Percentiles rank a stretch among this genome's conserved stretches.
phyloP scores from a whole-genome alignment of 1,140 invertebrate species.

The Helicoverpa armigera region DNA sequence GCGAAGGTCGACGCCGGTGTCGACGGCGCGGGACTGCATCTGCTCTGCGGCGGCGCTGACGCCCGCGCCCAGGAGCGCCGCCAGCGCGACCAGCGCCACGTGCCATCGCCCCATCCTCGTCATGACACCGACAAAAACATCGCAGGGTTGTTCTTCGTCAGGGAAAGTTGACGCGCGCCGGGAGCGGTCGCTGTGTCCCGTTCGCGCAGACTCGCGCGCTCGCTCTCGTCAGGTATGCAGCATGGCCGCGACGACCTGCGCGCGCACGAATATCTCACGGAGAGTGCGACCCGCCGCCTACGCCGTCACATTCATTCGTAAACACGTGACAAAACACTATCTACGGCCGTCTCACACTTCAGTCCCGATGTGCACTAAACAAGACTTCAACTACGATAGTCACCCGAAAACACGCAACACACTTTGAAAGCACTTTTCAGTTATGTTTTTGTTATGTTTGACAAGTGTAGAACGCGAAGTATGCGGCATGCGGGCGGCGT shows the following conservation, averaged over 20 bases:
- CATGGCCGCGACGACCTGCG: conserved; percentile 83
- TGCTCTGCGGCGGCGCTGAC: conserved; percentile 85
- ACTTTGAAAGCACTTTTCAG: conserved; percentile 70
- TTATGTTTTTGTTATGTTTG: conserved; percentile 72
- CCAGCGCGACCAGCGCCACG: conserved; percentile 83
- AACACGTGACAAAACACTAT: conserved; percentile 84
- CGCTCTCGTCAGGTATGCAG: conserved; percentile 84
- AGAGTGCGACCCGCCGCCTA: conserved; percentile 81
- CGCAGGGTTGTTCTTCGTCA: conserved; percentile 72
- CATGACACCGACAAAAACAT: conserved; percentile 79
- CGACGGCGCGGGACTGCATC: conserved; percentile 95
- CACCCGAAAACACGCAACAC: conserved; percentile 59
- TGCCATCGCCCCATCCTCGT: conserved; percentile 83
- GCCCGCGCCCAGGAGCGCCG: conserved; percentile 75
- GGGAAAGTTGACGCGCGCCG: conserved; percentile 69
- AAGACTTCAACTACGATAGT: conserved; percentile 55
- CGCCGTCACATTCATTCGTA: conserved; percentile 84
- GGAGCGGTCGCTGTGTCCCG: conserved; percentile 79
- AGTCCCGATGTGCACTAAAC: conserved; percentile 55
- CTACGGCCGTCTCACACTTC: conserved; percentile 62
- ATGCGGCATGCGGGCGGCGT: conserved; percentile 72
- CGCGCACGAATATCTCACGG: conserved; percentile 85
- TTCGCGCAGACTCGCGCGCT: conserved; percentile 81
- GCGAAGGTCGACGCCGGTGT: conserved; percentile 94
- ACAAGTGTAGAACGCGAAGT: conserved; percentile 55